phyloP scores from a whole-genome alignment of 2,113 vertebrate genomes.

The Rhombomys opimus region DNA sequence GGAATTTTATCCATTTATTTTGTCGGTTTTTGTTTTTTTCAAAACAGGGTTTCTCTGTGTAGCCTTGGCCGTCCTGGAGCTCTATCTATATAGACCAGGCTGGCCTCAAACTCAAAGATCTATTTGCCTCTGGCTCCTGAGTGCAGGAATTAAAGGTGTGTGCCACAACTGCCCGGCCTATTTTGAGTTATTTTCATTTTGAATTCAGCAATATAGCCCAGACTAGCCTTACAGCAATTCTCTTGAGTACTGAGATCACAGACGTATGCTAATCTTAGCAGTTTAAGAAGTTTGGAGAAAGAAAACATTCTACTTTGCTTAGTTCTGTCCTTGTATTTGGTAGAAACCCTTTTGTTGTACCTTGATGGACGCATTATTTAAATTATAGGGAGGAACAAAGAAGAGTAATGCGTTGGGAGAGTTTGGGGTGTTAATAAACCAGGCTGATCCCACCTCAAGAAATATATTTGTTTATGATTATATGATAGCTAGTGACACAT shows the following conservation, averaged over 20 bases:
- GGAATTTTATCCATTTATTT: not conserved
- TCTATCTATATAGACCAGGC: too few relatives aligned
- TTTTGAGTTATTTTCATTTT: not conserved
- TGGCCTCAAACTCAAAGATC: too few relatives aligned
- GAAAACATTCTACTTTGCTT: not conserved
- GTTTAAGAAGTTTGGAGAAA: not conserved
- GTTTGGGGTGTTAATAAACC: not conserved
- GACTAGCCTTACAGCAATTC: not conserved
- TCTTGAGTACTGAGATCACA: not conserved
- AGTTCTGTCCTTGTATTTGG: constrained; percentile 42
- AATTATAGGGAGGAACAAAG: not conserved
- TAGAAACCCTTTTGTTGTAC: constrained; percentile 6
- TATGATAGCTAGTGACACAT: not conserved
- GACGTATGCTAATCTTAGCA: not conserved
- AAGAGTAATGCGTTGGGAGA: not conserved
- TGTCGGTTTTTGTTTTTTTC: too few relatives aligned
- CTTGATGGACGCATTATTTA: not conserved
- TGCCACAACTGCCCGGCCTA: not conserved
- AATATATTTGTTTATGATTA: not conserved
- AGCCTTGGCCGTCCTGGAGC: too few relatives aligned
- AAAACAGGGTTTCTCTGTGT: too few relatives aligned
- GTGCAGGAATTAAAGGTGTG: too few relatives aligned
- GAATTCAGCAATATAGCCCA: not conserved
- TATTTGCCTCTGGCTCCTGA: too few relatives aligned
- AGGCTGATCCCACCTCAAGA: not conserved